Percentiles rank a stretch among this genome's conserved stretches.
phyloP scores from a whole-genome alignment of 2,797 vertebrate genomes.

The Thunnus albacares region DNA sequence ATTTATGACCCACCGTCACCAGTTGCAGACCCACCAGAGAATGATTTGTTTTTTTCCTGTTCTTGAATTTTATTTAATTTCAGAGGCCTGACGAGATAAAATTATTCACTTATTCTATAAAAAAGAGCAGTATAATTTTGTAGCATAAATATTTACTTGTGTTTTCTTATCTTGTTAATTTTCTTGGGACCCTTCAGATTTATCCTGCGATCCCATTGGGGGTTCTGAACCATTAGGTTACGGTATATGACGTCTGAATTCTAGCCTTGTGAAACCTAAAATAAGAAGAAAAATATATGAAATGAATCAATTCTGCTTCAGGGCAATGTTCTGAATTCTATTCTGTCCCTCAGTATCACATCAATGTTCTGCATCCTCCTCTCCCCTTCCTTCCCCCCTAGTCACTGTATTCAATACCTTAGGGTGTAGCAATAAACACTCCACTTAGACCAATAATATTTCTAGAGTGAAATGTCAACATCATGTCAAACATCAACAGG shows the following conservation, averaged over 20 bases:
- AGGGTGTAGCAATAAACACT: constrained; percentile 42
- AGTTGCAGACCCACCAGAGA: not conserved
- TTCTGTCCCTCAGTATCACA: not conserved
- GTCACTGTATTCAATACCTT: constrained; percentile 15
- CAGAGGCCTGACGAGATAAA: no score
- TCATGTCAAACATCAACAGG: constrained; percentile 61
- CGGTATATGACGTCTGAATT: not conserved
- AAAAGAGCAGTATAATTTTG: no score
- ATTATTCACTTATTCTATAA: no score
- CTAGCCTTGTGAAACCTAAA: constrained; percentile 1
- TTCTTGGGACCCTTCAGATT: no score
- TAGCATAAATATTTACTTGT: no score
- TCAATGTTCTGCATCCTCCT: no score
- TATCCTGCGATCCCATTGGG: no score
- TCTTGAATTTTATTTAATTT: no score
- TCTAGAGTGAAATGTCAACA: constrained; percentile 23
- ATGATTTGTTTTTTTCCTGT: no score
- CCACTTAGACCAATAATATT: constrained; percentile 18
- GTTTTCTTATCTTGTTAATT: no score
- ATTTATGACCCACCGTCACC: not conserved
- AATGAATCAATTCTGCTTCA: not conserved
- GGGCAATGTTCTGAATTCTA: not conserved
- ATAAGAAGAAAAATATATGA: not conserved
- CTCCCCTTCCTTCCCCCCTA: not conserved
- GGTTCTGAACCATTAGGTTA: no score